A percentile compares a stretch with the other conserved stretches of the same genome.
Evolutionary conservation across 2,797 vertebrate genomes (phyloP).

Genomic region (Malurus splendens): DNA sequence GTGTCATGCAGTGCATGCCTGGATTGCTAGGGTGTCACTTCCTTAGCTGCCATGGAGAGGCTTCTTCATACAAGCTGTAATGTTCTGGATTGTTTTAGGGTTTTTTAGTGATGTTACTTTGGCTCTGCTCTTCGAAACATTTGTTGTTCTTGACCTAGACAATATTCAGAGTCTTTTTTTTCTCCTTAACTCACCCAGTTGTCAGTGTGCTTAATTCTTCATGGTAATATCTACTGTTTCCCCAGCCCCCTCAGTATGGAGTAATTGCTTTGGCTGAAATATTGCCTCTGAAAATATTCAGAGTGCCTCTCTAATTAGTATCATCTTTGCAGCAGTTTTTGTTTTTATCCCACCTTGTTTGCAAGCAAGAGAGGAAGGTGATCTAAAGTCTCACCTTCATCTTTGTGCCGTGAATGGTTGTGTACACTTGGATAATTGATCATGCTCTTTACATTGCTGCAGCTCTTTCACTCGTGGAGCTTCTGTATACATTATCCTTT

Average conservation of each 20-base stretch:
- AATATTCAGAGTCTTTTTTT: not conserved
- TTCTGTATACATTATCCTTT: not conserved
- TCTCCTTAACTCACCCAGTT: not conserved
- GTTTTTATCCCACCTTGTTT: not conserved
- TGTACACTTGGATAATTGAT: not conserved
- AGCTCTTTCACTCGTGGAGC: not conserved
- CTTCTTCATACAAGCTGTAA: not conserved
- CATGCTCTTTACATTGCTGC: not conserved
- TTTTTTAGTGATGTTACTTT: not conserved
- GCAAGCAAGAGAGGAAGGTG: not conserved
- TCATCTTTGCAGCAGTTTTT: not conserved
- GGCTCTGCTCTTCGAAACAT: not conserved
- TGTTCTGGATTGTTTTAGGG: not conserved
- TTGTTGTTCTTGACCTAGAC: not conserved
- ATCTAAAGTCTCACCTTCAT: not conserved
- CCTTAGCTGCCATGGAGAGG: not conserved
- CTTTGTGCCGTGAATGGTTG: not conserved
- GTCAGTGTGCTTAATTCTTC: not conserved
- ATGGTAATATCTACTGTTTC: not conserved
- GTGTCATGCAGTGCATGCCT: not conserved
- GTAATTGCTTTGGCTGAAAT: constrained; percentile 2
- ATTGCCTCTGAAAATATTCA: not conserved
- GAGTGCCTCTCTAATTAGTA: constrained; percentile 1
- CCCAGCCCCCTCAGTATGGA: not conserved
- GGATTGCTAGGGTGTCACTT: not conserved